Evolutionary conservation across 2,888 invertebrate species (phyloP).

Genomic region (Lamproptera curius): DNA sequence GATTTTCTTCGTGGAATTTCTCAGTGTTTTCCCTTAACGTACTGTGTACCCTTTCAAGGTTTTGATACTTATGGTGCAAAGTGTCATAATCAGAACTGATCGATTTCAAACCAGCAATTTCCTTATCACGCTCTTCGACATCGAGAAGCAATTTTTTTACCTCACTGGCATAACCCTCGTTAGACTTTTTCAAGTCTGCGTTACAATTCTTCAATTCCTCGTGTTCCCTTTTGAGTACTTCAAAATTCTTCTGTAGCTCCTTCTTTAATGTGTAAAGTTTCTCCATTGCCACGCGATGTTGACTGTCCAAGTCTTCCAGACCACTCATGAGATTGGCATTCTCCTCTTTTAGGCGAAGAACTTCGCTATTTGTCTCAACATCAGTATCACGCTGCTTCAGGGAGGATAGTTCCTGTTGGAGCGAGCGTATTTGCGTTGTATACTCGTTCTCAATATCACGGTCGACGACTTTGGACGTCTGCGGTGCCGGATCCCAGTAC

Average conservation of each 20-base stretch:
- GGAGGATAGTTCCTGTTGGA: slow-evolving; percentile 64
- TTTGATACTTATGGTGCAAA: slow-evolving; percentile 66
- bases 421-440: slow-evolving; percentile 51
- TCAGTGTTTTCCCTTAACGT: slow-evolving; percentile 67
- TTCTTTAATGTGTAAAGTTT: slow-evolving; percentile 73
- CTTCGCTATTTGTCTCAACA: slow-evolving; percentile 49
- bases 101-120: slow-evolving; percentile 45
- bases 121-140: slow-evolving; percentile 65
- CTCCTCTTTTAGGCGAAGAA: slow-evolving; percentile 74
- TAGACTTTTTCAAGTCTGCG: slow-evolving; percentile 62
- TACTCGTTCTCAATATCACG: slow-evolving; percentile 45
- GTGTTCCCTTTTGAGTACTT: slow-evolving; percentile 65
- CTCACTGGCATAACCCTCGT: slow-evolving; percentile 65
- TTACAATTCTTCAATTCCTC: slow-evolving; percentile 65
- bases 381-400: slow-evolving; percentile 46
- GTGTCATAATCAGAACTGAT: slow-evolving; percentile 56
- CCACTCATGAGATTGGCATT: slow-evolving; percentile 76
- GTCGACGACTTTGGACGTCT: slow-evolving; percentile 35
- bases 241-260: slow-evolving; percentile 73
- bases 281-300: slow-evolving; percentile 84
- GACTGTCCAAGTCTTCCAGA: slow-evolving; percentile 85
- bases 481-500: slow-evolving; percentile 74
- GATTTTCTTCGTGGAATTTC: slow-evolving; percentile 74
- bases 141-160: slow-evolving; percentile 57
- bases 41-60: slow-evolving; percentile 64